Conservation (phyloP, 2,113 vertebrate species). For the Rattus rattus region DNA sequence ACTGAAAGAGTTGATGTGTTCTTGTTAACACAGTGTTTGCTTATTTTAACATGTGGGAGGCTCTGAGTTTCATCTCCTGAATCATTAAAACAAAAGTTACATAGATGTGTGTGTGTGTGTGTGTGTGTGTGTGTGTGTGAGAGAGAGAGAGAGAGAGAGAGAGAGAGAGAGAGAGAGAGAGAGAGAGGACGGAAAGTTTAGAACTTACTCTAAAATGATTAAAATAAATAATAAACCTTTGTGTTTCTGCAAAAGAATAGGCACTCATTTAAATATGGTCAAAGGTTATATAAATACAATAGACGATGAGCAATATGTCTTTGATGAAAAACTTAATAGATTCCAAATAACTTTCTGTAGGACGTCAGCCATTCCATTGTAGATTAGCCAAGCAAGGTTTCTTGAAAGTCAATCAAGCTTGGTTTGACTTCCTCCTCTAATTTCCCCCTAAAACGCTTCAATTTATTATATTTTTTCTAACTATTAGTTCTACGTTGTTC, state of each 20-base stretch:
- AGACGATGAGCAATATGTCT: background rate
- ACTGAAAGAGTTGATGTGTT: background rate
- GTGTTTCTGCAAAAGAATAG: background rate
- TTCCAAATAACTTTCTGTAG: constrained; percentile 4
- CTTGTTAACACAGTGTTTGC: background rate
- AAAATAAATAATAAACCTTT: background rate
- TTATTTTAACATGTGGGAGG: background rate
- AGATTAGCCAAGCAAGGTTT: background rate
- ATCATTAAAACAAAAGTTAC: background rate
- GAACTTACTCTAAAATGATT: background rate
- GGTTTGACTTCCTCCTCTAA: background rate
- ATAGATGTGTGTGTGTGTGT: background rate
- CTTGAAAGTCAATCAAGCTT: background rate
- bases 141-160: background rate
- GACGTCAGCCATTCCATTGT: background rate
- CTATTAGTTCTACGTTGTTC: background rate
- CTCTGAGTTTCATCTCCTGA: background rate
- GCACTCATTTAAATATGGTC: constrained; percentile 31
- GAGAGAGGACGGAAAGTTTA: background rate
- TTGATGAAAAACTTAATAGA: constrained; percentile 28
- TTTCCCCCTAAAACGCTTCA: background rate
- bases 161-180: no score
- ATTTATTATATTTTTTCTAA: background rate
- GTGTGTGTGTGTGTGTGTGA: background rate
- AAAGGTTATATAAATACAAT: constrained; percentile 2